Evolutionary conservation across 2,888 invertebrate species (phyloP), one percentile per base, ranked within the genome.

Genomic region (Yponomeuta malinellus): DNA sequence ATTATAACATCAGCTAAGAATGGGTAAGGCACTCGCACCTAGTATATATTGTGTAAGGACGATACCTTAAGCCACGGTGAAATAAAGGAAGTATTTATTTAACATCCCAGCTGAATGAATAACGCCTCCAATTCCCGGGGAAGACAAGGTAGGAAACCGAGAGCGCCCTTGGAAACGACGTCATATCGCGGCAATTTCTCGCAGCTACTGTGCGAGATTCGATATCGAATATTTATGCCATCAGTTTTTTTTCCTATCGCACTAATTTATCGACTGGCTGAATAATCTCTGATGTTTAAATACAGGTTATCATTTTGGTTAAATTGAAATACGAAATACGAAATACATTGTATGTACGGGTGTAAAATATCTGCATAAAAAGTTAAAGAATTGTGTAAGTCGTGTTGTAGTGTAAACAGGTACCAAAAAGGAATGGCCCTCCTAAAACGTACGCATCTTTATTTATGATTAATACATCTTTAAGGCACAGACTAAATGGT

Each of bases 131-230:
- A 78, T 78, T 75, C 75, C 72, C 75, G 76, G 74, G 75, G 77
- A 79, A 79, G 81, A 80, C 77, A 76, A 74, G 74, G 75, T 77
- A 75, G 76, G 77, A 79, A 79, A 74, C 73, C 67, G 67, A 67
- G 74, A 73, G 48, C 15, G 2, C 15, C 52, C 52, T 59, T 59
- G 52, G 52, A 15, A 31, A 52, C 71, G 59, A 67, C 23, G n/a
- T 23, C 8, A 63, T 29, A 63, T n/a, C 63, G 9, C 23, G 15
- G 1, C n/a, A 63, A 63, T 29, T 63, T 23, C 29, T 63, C 63
- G 29, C 63, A 63, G 9, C 63, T n/a, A 63, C 63, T 15, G 63
- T 15, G n/a, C 43, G 43, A 9, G 43, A 43, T 43, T 43, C 8
- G 43, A 43, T 43, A 43, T 9, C 43, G 43, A 43, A 43, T 43